These are phyloP conservation scores for Taeniopygia guttata DNA, from an alignment of 2,797 vertebrate species.

Conservation along the genomic window DNA sequence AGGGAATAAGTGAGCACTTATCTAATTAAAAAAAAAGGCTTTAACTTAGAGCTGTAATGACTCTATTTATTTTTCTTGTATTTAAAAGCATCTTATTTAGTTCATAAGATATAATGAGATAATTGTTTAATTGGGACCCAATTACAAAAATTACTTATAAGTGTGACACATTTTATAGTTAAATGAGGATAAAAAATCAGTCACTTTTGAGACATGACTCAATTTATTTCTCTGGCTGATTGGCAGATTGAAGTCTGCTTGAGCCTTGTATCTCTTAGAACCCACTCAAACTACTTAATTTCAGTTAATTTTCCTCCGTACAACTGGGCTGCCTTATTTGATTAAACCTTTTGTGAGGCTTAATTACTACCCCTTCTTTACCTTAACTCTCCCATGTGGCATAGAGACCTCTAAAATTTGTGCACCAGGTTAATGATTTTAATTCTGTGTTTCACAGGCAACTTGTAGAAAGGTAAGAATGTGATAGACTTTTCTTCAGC, in stretches of 20 bases:
- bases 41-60: not conserved
- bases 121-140: constrained; percentile 50
- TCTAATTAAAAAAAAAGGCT: not conserved
- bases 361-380: not conserved
- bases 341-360: not conserved
- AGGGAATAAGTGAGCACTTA: not conserved
- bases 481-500: not conserved
- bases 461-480: not conserved
- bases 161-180: constrained; percentile 12
- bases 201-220: constrained; percentile 5
- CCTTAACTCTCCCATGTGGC: not conserved
- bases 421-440: not conserved
- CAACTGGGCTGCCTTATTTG: not conserved
- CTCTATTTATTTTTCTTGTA: constrained; percentile 19
- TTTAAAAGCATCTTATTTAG: constrained; percentile 39
- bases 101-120: constrained; percentile 35
- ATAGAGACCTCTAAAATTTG: not conserved
- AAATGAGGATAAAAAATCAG: not conserved
- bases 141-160: constrained; percentile 31
- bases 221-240: not conserved
- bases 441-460: not conserved
- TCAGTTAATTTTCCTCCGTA: not conserved
- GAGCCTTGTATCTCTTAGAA: not conserved
- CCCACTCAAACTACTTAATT: not conserved
- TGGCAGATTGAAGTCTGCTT: not conserved